Base-by-base conservation (phyloP, 2,888 invertebrate genomes). In the Hanleya hanleyi region DNA sequence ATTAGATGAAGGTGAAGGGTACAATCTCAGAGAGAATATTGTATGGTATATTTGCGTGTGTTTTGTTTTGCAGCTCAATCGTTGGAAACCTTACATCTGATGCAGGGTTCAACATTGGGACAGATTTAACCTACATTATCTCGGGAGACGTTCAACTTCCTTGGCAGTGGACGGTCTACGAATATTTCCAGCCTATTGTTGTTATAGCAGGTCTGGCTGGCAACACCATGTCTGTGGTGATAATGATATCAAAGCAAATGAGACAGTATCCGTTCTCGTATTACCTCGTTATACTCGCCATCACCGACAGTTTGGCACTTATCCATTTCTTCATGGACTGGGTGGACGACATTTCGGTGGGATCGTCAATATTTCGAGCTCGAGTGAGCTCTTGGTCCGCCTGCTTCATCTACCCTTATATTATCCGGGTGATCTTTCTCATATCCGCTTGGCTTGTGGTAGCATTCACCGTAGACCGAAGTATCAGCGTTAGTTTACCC, bases 191-290 rank as follows among this genome's bases (percentile, higher is more conserved):
- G 32, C 57, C 57, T 4, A 57, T 57, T 32, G 29, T 57, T 32
- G 29, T 57, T 32, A 15, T 26, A 29, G 22, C 12, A 4, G 57
- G 57, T 22, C 57, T 57, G 15, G 15, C 29, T 57, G 57, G 57
- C 1, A 57, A 57, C 57, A 4, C 9, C 22, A 29, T 57, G 22
- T 57, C 57, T 4, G 22, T 57, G 15, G 32, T 57, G 22, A 4
- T 57, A 32, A 57, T 57, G 57, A 57, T 15, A 26, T 57, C 57
- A 29, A 57, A 57, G 32, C 18, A 57, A 26, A 57, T 57, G 57
- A 57, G 32, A 9, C 15, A 18, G 57, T 29, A 15, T 4, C 22
- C 57, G 57, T 57, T 57, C 26, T 4, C 57, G 22, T 57, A 26
- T 26, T 57, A 29, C 32, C 29, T 57, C 15, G 29, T 26, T 22